Evolutionary conservation across 1,140 invertebrate genomes (phyloP).

Genomic region (Colletes latitarsis): DNA sequence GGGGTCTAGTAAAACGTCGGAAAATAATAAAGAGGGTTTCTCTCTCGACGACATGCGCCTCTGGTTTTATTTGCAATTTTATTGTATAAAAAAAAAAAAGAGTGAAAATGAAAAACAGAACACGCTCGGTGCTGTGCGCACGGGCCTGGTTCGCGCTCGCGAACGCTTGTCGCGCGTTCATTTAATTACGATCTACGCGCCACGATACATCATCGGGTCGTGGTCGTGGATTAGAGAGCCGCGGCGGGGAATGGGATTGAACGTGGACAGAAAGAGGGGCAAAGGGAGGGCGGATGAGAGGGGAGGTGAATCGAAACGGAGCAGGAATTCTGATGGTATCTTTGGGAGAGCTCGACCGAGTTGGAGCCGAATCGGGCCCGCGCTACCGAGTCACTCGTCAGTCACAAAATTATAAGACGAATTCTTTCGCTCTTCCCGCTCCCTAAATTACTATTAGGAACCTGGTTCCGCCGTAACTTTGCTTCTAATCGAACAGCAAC

Average conservation of each 20-base stretch:
- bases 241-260: constrained; percentile 10
- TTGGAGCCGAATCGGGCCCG: constrained; percentile 68
- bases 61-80: constrained; percentile 70
- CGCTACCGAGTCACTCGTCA: constrained; percentile 74
- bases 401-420: constrained; percentile 72
- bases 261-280: neutral
- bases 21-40: constrained; percentile 26
- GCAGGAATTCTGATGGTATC: constrained; percentile 57
- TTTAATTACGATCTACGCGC: constrained; percentile 58
- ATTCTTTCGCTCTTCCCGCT: constrained; percentile 66
- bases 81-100: constrained; percentile 73
- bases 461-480: constrained; percentile 71
- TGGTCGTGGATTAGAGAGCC: constrained; percentile 4
- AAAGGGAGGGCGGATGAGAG: neutral
- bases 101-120: constrained; percentile 75
- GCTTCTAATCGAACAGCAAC: constrained; percentile 56
- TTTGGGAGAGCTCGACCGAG: constrained; percentile 69
- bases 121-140: constrained; percentile 69
- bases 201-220: constrained; percentile 34
- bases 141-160: constrained; percentile 67
- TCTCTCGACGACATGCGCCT: constrained; percentile 33
- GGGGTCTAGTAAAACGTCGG: constrained; percentile 9
- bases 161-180: constrained; percentile 63
- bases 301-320: neutral
- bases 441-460: constrained; percentile 75